A percentile compares a stretch with the other conserved stretches of the same genome.
These are phyloP conservation scores for Trissolcus japonicus DNA, from an alignment of 2,888 invertebrate genomes.

Conservation along the genomic window DNA sequence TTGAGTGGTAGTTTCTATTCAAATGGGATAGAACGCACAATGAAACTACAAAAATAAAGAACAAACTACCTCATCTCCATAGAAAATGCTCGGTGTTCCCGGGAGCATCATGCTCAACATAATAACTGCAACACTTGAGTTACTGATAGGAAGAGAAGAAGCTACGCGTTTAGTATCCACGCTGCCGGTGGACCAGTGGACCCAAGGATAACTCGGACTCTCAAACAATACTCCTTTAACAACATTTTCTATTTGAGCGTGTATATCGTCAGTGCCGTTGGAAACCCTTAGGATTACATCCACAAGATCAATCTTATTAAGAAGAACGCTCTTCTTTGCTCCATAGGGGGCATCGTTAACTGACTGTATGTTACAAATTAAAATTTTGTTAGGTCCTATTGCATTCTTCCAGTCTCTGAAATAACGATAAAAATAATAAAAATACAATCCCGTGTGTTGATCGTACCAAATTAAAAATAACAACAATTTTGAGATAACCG, in stretches of 20 bases:
- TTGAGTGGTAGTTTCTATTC: neutral
- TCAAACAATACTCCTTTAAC: slow-evolving; percentile 80
- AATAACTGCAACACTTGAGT: slow-evolving; percentile 83
- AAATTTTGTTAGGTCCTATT: slow-evolving; percentile 80
- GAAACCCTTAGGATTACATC: slow-evolving; percentile 82
- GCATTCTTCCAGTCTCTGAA: slow-evolving; percentile 81
- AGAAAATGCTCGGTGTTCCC: slow-evolving; percentile 91
- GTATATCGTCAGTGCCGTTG: slow-evolving; percentile 79
- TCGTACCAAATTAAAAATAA: neutral
- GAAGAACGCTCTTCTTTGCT: slow-evolving; percentile 79
- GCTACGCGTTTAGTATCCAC: slow-evolving; percentile 81
- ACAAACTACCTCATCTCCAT: slow-evolving; percentile 88
- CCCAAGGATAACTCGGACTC: slow-evolving; percentile 84
- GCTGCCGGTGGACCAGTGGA: slow-evolving; percentile 87
- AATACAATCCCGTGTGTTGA: neutral
- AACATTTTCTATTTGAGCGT: slow-evolving; percentile 79
- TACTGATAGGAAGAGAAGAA: slow-evolving; percentile 76
- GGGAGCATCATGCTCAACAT: slow-evolving; percentile 89
- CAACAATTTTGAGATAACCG: neutral
- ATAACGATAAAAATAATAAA: neutral
- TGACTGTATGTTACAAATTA: slow-evolving; percentile 82
- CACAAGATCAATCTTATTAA: slow-evolving; percentile 83
- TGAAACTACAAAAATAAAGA: neutral
- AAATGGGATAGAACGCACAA: neutral
- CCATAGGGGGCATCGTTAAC: slow-evolving; percentile 77